Evolutionary conservation across 2,113 vertebrate genomes (phyloP).

Genomic region (Bubo bubo): DNA sequence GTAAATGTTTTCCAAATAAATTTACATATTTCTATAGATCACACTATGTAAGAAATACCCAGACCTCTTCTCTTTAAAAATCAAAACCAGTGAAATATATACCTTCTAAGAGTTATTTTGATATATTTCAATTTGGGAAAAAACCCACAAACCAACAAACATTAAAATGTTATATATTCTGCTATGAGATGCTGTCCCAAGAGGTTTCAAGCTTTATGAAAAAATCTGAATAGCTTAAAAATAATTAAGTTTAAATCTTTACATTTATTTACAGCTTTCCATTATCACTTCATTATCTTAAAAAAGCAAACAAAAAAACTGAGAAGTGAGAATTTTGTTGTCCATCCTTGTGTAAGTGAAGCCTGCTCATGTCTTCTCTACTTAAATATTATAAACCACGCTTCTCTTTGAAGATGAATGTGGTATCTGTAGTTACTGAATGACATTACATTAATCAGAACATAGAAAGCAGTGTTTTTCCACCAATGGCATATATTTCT

Average conservation of each 20-base stretch:
- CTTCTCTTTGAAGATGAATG: neutral
- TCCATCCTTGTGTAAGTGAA: neutral
- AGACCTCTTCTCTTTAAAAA: neutral
- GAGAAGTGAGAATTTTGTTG: neutral
- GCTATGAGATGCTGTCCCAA: neutral
- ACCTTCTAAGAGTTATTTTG: neutral
- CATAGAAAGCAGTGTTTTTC: neutral
- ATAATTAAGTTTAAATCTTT: neutral
- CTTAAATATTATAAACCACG: neutral
- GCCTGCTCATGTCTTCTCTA: neutral
- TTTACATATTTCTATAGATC: neutral
- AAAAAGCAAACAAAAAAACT: neutral
- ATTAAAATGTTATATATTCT: neutral
- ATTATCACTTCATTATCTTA: neutral
- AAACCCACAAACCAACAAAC: accelerated
- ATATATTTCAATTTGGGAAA: neutral
- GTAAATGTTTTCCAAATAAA: neutral
- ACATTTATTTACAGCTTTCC: neutral
- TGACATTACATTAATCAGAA: neutral
- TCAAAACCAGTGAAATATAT: neutral
- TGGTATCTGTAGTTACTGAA: neutral
- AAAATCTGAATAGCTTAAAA: neutral
- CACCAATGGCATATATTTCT: neutral
- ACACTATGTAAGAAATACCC: neutral
- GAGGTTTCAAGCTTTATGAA: neutral